These are phyloP conservation scores for Caenorhabditis afra DNA, from an alignment of 2,888 invertebrate genomes.

Conservation along the genomic window DNA sequence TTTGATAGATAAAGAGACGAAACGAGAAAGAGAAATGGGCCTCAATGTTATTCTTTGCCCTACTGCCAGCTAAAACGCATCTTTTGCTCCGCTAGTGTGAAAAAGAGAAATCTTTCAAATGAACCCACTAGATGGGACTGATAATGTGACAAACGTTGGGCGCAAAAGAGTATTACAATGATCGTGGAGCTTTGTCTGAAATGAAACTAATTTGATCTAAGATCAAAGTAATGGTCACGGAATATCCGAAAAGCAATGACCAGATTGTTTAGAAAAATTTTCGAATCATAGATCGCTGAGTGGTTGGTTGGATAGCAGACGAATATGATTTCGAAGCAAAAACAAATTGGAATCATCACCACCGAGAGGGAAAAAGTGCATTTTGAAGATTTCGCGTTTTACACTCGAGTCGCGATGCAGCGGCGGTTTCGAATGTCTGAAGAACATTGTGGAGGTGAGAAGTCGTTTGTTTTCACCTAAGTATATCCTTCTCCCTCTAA, in stretches of 20 bases:
- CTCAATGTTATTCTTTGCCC: neutral
- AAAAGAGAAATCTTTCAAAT: constrained; percentile 32
- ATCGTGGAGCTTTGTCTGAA: constrained; percentile 1
- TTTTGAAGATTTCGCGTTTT: constrained; percentile 32
- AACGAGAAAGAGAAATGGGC: too few species aligned
- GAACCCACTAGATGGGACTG: constrained; percentile 39
- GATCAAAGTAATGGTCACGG: too few species aligned
- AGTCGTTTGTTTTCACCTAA: neutral
- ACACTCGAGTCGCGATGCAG: constrained; percentile 23
- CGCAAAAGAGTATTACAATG: constrained; percentile 19
- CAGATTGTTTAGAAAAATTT: too few species aligned
- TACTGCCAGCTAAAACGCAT: neutral
- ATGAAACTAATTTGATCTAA: neutral
- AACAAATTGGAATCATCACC: constrained; percentile 39
- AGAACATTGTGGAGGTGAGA: constrained; percentile 39
- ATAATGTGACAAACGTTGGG: constrained; percentile 39
- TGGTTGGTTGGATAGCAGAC: neutral
- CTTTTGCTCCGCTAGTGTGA: constrained; percentile 29
- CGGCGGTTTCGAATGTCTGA: constrained; percentile 37
- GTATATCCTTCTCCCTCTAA: too few species aligned
- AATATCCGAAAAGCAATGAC: too few species aligned
- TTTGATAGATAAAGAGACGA: neutral
- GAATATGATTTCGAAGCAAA: constrained; percentile 39
- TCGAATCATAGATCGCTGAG: constrained; percentile 30
- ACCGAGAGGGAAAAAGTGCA: constrained; percentile 36